Conservation (phyloP, 2,888 invertebrate genomes). For the Nephrotoma appendiculata region DNA sequence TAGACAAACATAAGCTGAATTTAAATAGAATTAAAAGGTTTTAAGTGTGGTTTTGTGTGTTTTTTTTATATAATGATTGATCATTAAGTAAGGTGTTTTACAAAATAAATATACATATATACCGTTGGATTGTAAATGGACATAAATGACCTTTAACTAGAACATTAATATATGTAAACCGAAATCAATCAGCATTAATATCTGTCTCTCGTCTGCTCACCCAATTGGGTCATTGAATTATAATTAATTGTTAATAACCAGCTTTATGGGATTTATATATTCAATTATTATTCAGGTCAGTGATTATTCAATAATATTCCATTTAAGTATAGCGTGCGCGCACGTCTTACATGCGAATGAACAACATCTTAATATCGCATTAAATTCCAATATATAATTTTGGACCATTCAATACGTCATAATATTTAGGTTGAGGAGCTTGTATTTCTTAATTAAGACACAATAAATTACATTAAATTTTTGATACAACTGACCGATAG, state of each 20-base stretch:
- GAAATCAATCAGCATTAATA: background rate
- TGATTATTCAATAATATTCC: too few species aligned
- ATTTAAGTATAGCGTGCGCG: too few species aligned
- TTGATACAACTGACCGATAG: background rate
- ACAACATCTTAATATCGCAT: background rate
- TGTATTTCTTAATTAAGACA: background rate
- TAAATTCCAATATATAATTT: background rate
- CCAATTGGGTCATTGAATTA: background rate
- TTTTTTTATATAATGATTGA: background rate
- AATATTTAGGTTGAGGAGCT: background rate
- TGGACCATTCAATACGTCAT: background rate
- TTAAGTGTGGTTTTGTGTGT: background rate
- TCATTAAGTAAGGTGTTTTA: background rate
- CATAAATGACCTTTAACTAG: background rate
- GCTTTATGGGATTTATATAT: background rate
- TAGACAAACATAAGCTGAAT: background rate
- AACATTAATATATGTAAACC: background rate
- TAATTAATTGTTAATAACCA: background rate
- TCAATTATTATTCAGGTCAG: background rate
- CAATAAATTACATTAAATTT: background rate
- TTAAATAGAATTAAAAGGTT: background rate
- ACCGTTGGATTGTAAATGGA: background rate
- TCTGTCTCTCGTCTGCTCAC: background rate
- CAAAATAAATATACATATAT: background rate
- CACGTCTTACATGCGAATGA: background rate